phyloP scores from a whole-genome alignment of 1,140 invertebrate species.

The Eciton burchellii region DNA sequence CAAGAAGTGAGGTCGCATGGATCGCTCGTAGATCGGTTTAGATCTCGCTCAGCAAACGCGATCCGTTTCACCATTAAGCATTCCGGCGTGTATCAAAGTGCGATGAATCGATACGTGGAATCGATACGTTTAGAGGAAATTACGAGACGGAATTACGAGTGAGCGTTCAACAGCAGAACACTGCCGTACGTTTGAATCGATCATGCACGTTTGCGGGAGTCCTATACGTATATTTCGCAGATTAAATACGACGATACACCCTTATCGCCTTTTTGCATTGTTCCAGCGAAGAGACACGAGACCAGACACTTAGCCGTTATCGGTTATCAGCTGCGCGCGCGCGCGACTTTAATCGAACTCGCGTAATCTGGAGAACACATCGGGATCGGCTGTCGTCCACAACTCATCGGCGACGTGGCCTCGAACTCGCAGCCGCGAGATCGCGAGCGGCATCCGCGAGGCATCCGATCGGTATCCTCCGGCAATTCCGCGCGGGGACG shows the following conservation, averaged over 20 bases:
- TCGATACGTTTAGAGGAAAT: slow-evolving; percentile 3
- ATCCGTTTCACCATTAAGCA: neutral
- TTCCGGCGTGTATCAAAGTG: too few relatives aligned
- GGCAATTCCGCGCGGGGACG: slow-evolving; percentile 22
- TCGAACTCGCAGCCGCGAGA: slow-evolving; percentile 54
- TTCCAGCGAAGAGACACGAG: neutral
- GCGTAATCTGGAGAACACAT: slow-evolving; percentile 57
- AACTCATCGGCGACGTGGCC: slow-evolving; percentile 57
- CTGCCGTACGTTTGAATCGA: neutral
- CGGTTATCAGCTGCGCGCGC: too few relatives aligned
- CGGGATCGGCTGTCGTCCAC: slow-evolving; percentile 40
- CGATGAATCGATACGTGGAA: slow-evolving; percentile 6
- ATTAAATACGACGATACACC: neutral
- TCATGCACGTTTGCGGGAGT: neutral
- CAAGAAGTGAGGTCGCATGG: neutral
- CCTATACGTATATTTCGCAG: neutral
- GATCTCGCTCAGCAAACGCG: neutral
- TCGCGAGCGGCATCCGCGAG: slow-evolving; percentile 53
- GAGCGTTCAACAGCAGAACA: neutral
- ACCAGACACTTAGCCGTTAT: too few relatives aligned
- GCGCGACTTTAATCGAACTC: slow-evolving; percentile 63
- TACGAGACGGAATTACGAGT: neutral
- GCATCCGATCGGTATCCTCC: slow-evolving; percentile 43
- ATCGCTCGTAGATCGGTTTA: neutral
- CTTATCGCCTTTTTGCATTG: neutral